Percentiles rank a stretch among this genome's conserved stretches.
Evolutionary conservation across 2,113 vertebrate genomes (phyloP).

Genomic region (Rhagologus leucostigma): DNA sequence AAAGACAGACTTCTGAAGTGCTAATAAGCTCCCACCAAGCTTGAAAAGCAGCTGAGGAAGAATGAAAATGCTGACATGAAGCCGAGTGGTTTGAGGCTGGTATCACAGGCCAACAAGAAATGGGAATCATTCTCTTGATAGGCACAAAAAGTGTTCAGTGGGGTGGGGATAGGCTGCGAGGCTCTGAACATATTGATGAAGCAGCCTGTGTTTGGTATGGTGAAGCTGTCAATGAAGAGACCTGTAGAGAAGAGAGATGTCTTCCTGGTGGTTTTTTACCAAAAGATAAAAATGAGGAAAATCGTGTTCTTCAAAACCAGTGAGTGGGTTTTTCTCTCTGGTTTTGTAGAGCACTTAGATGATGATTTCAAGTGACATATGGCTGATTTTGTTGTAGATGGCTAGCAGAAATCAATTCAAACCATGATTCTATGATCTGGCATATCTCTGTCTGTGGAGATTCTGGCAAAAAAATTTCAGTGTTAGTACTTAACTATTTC

Average conservation of each 20-base stretch:
- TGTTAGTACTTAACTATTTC: background rate
- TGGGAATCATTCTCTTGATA: background rate
- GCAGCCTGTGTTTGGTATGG: background rate
- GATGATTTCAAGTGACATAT: background rate
- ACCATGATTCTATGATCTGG: background rate
- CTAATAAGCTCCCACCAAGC: conserved; percentile 24
- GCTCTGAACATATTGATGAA: rapidly evolving
- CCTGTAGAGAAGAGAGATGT: background rate
- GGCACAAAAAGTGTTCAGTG: background rate
- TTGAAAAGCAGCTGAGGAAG: background rate
- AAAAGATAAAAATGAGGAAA: background rate
- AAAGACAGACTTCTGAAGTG: conserved; percentile 25
- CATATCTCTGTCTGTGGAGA: background rate
- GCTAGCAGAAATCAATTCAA: background rate
- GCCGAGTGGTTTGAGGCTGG: background rate
- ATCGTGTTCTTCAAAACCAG: background rate
- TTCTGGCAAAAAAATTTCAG: background rate
- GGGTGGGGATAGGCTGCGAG: background rate
- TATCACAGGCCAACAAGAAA: background rate
- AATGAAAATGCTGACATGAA: conserved; percentile 18
- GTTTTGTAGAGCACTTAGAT: background rate
- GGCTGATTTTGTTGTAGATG: background rate
- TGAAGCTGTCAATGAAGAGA: background rate
- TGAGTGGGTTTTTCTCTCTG: background rate
- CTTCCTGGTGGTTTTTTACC: background rate